phyloP scores from a whole-genome alignment of 2,888 invertebrate genomes.

The Cenopis cana region DNA sequence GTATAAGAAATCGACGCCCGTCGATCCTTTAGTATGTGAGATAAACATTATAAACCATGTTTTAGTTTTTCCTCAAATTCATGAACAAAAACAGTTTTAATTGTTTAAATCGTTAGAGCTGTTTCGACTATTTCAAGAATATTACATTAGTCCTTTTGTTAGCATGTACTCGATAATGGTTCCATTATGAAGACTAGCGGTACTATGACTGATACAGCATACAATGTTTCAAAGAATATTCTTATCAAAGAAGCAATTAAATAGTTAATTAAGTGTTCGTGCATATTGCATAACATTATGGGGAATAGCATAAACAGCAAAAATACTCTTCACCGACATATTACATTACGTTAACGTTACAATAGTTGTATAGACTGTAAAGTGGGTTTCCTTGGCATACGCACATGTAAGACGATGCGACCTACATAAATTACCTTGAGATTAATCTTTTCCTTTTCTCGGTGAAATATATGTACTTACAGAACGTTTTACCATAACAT shows the following conservation, averaged over 20 bases:
- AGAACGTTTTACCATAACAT: background rate
- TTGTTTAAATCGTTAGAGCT: background rate
- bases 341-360: too few species aligned
- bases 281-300: too few species aligned
- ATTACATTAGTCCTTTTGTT: background rate
- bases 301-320: too few species aligned
- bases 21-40: too few species aligned
- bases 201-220: background rate
- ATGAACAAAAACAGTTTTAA: background rate
- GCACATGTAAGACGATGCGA: background rate
- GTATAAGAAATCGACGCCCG: too few species aligned
- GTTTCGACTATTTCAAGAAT: background rate
- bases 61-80: background rate
- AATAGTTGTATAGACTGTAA: background rate
- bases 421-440: background rate
- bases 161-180: background rate
- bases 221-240: background rate
- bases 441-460: background rate
- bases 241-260: conserved; percentile 1
- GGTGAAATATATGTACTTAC: background rate
- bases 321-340: too few species aligned
- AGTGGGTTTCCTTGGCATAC: background rate
- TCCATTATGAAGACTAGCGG: background rate
- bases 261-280: background rate
- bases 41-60: background rate